phyloP scores from a whole-genome alignment of 2,797 vertebrate genomes.

The Melanotaenia pygmaea region DNA sequence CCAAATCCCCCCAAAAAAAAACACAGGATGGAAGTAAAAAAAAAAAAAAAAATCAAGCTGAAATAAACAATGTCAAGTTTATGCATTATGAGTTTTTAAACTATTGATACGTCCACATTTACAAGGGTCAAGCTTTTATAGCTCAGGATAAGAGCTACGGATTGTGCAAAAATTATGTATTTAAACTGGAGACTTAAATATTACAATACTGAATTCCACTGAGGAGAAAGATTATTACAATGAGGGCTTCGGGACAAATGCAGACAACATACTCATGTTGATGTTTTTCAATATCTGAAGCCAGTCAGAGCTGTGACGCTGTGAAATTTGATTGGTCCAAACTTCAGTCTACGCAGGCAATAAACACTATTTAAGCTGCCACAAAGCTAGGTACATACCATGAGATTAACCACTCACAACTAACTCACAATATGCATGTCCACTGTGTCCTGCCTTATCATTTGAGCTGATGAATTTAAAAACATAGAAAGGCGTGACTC shows the following conservation, averaged over 20 bases:
- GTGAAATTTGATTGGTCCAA: background rate
- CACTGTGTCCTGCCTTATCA: background rate
- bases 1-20: background rate
- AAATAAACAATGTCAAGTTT: background rate
- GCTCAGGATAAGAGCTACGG: background rate
- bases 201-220: conserved; percentile 14
- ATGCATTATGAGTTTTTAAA: no score
- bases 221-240: background rate
- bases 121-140: no score
- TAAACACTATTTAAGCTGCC: no score
- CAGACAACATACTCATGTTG: background rate
- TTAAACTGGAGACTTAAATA: background rate
- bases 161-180: background rate
- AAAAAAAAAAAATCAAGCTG: background rate
- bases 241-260: background rate
- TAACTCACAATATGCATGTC: background rate
- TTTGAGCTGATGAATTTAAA: background rate
- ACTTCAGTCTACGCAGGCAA: no score
- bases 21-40: background rate
- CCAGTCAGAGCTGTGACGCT: background rate
- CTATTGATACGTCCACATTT: no score
- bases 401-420: background rate
- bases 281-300: background rate
- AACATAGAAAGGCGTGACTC: background rate
- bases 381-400: no score